Conservation (phyloP, 2,113 vertebrate species). For the Naja naja region DNA sequence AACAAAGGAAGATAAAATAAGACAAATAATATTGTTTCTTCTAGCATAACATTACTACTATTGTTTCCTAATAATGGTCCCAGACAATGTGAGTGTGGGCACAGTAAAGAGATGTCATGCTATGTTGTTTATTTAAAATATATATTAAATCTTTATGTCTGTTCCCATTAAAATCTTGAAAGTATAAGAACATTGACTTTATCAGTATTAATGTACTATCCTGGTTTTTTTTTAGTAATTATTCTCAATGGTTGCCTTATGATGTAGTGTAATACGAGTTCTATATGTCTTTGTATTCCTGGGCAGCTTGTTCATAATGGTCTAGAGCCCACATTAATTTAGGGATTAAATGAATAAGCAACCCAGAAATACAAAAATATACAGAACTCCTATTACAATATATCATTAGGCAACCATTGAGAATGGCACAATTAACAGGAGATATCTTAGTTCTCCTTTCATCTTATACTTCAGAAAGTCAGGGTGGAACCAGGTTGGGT, state of each 20-base stretch:
- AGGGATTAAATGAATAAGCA: not conserved
- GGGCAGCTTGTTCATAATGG: not conserved
- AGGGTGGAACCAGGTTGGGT: not conserved
- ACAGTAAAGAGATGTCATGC: not conserved
- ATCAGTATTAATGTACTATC: not conserved
- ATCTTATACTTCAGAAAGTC: not conserved
- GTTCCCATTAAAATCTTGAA: not conserved
- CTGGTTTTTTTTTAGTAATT: not conserved
- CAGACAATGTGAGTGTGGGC: too few relatives aligned
- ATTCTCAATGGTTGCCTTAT: not conserved
- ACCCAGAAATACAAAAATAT: not conserved
- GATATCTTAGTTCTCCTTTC: not conserved
- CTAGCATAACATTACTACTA: too few relatives aligned
- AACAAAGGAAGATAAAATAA: conserved; percentile 40
- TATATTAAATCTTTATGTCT: not conserved
- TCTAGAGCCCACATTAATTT: not conserved
- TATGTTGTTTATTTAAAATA: not conserved
- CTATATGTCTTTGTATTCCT: not conserved
- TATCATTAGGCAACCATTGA: not conserved
- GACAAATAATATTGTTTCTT: conserved; percentile 1
- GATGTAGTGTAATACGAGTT: not conserved
- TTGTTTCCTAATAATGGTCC: not conserved
- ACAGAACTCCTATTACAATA: not conserved
- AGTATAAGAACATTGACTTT: not conserved
- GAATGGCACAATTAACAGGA: not conserved